phyloP scores from a whole-genome alignment of 2,113 vertebrate genomes.

The Tragelaphus imberbis region DNA sequence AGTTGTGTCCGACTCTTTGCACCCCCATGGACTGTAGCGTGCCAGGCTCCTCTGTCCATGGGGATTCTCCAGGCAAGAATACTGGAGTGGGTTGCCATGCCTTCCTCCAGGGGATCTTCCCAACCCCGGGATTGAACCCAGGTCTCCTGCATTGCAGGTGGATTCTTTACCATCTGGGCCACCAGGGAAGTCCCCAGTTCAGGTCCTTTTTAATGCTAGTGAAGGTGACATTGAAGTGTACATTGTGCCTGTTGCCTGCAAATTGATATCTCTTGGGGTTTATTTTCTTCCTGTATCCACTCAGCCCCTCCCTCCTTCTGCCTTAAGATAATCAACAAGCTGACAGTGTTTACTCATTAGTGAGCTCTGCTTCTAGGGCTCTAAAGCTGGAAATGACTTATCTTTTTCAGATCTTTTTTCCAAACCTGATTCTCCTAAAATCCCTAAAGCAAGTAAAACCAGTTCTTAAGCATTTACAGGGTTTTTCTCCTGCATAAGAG shows the following conservation, averaged over 20 bases:
- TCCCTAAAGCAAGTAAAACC: background rate
- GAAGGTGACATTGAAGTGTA: background rate
- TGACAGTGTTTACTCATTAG: background rate
- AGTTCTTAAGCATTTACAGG: background rate
- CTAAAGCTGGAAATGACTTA: background rate
- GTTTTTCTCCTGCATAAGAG: background rate
- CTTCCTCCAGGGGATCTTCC: background rate
- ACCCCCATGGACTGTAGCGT: background rate
- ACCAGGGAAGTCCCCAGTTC: background rate
- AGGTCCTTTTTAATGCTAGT: background rate
- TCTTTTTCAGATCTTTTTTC: background rate
- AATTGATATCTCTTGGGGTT: background rate
- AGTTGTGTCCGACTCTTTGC: background rate
- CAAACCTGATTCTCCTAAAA: background rate
- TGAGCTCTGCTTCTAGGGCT: background rate
- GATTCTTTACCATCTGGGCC: background rate
- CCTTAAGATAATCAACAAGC: background rate
- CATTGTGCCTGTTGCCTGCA: background rate
- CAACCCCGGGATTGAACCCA: background rate
- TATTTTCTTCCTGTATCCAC: background rate
- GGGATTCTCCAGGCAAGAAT: background rate
- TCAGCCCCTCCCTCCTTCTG: background rate
- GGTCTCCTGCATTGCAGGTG: background rate
- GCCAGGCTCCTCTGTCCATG: background rate
- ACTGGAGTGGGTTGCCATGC: background rate